A percentile compares a stretch with the other conserved stretches of the same genome.
These are phyloP conservation scores for Felis catus DNA, from an alignment of 2,113 vertebrate species.

Conservation along the genomic window F.catus_Fca126_mat1.0 CM031413.1:21783001-21783500, in stretches of 20 bases:
- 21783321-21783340: background rate
- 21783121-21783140: no score
- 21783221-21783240: background rate
- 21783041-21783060: rapidly evolving
- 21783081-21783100: rapidly evolving
- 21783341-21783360: background rate
- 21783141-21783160: rapidly evolving
- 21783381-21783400: background rate
- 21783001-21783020: background rate
- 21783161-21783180: background rate
- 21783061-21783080: background rate
- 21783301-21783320: background rate
- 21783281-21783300: background rate
- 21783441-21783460: background rate
- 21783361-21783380: background rate
- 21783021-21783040: rapidly evolving
- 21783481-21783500: no score
- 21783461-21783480: background rate
- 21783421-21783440: background rate
- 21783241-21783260: background rate
- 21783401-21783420: background rate
- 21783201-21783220: background rate
- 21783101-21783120: background rate
- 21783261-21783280: background rate
- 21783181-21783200: background rate